Percentiles rank a stretch among this genome's conserved stretches.
These are phyloP conservation scores for Schrankia costaestrigalis DNA, from an alignment of 2,888 invertebrate genomes.

Conservation along the genomic window DNA sequence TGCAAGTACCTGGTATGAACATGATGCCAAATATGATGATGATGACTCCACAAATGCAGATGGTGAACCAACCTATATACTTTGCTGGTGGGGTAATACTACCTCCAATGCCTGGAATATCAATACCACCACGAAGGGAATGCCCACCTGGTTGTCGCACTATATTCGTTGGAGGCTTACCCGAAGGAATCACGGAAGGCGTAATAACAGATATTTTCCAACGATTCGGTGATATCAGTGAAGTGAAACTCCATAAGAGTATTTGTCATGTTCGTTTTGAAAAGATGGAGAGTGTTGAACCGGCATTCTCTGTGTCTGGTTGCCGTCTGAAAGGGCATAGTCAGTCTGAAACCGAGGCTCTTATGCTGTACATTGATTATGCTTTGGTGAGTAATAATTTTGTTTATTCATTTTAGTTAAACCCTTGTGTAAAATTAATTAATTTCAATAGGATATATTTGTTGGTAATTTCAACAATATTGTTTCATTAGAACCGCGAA, in stretches of 20 bases:
- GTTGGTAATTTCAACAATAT: no score
- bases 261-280: constrained; percentile 95
- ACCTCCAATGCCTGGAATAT: constrained; percentile 91
- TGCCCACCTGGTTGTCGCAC: constrained; percentile 94
- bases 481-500: constrained; percentile 86
- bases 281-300: constrained; percentile 89
- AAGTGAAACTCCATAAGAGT: constrained; percentile 88
- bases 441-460: no score
- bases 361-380: constrained; percentile 94
- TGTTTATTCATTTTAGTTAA: no score
- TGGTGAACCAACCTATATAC: constrained; percentile 46
- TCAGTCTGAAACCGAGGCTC: constrained; percentile 84
- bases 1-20: constrained; percentile 26
- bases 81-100: constrained; percentile 90
- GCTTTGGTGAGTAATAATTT: constrained; percentile 82
- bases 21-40: constrained; percentile 68
- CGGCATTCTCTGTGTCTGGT: constrained; percentile 90
- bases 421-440: no score
- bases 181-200: constrained; percentile 89
- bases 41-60: constrained; percentile 46
- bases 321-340: constrained; percentile 87
- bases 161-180: constrained; percentile 95
- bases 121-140: constrained; percentile 89
- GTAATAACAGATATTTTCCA: constrained; percentile 93
- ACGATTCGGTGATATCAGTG: constrained; percentile 76